Percentiles rank a stretch among this genome's conserved stretches.
Evolutionary conservation across 2,888 invertebrate genomes (phyloP).

Genomic region (Archips crataeganus): DNA sequence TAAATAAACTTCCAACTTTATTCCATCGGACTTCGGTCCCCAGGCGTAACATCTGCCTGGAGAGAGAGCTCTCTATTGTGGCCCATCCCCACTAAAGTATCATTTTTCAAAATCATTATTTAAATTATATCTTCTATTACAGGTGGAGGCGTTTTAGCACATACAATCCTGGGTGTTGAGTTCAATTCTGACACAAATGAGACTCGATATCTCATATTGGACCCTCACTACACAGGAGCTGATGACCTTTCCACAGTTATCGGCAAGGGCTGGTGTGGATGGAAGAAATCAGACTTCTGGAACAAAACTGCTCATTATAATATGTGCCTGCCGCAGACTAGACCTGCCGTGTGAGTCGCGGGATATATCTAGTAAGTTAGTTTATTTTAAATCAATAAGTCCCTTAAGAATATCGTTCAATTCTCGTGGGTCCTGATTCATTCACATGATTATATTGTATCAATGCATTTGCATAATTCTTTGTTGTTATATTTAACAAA

Average conservation of each 20-base stretch:
- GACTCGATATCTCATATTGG: conserved; percentile 96
- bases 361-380: conserved; percentile 19
- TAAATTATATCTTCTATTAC: conserved; percentile 38
- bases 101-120: too few species aligned
- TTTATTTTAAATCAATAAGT: conserved; percentile 20
- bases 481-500: conserved; percentile 17
- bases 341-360: conserved; percentile 64
- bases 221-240: conserved; percentile 98
- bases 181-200: conserved; percentile 92
- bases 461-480: conserved; percentile 2
- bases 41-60: too few species aligned
- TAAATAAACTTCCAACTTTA: too few species aligned
- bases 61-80: too few species aligned
- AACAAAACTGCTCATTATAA: conserved; percentile 98
- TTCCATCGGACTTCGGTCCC: too few species aligned
- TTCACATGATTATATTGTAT: conserved; percentile 22
- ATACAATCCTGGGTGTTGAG: conserved; percentile 98
- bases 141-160: conserved; percentile 99
- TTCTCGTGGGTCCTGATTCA: conserved; percentile 19
- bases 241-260: conserved; percentile 92
- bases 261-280: conserved; percentile 98
- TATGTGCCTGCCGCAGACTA: conserved; percentile 94
- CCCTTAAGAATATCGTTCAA: conserved; percentile 21
- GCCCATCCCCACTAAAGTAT: too few species aligned
- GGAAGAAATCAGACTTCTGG: conserved; percentile 98